phyloP scores from a whole-genome alignment of 2,797 vertebrate species.

The Phataginus tetradactyla region DNA sequence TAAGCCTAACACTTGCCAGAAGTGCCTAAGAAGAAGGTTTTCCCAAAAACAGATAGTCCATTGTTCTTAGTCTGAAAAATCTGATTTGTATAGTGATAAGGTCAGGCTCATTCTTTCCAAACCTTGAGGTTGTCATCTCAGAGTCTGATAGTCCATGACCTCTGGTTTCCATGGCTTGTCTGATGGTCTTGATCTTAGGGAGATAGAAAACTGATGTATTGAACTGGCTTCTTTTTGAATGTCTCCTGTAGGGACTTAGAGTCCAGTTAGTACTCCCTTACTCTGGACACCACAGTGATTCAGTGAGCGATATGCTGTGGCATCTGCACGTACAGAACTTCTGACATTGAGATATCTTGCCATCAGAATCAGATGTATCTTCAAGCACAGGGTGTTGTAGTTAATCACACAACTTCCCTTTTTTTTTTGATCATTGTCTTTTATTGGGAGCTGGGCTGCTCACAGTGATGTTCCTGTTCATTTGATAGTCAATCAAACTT shows the following conservation, averaged over 20 bases:
- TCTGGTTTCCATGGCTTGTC: not conserved
- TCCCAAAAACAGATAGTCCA: not conserved
- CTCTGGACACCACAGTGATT: not conserved
- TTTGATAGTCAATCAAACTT: not conserved
- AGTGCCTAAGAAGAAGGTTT: not conserved
- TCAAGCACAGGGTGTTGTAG: not conserved
- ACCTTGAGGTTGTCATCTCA: not conserved
- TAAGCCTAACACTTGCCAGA: not conserved
- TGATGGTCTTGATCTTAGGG: not conserved
- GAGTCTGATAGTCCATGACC: not conserved
- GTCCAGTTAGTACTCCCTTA: not conserved
- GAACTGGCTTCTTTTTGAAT: not conserved
- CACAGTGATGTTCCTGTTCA: not conserved
- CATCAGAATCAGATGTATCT: not conserved
- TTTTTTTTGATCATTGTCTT: not conserved
- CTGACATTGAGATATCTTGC: not conserved
- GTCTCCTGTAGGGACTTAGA: not conserved
- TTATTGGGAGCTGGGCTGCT: constrained; percentile 9
- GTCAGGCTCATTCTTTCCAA: constrained; percentile 22
- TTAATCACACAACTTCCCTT: constrained; percentile 29
- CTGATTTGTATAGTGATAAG: not conserved
- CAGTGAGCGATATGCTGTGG: not conserved
- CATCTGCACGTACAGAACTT: not conserved
- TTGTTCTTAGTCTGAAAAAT: constrained; percentile 31
- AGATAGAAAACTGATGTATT: not conserved